Conservation (phyloP, 2,888 invertebrate genomes). For the Acleris sparsana region DNA sequence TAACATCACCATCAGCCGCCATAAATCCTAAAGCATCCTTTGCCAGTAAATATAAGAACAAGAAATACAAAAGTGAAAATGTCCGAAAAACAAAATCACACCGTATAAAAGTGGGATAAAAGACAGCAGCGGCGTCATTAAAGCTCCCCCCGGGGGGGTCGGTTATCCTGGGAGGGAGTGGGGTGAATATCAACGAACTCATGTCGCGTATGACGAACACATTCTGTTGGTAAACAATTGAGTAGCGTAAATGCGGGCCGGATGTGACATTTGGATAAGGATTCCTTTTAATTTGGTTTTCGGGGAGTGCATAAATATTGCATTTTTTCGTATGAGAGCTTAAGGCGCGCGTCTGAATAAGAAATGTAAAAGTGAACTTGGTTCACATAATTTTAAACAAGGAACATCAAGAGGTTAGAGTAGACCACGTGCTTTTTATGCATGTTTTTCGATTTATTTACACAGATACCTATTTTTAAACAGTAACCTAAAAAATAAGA, state of each 20-base stretch:
- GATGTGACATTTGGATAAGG: slow-evolving; percentile 29
- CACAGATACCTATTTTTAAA: background rate
- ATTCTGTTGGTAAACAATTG: slow-evolving; percentile 81
- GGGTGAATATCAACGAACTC: slow-evolving; percentile 80
- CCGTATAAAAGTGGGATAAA: slow-evolving; percentile 67
- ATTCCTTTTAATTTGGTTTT: slow-evolving; percentile 27
- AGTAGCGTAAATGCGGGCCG: slow-evolving; percentile 35
- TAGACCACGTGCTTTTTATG: background rate
- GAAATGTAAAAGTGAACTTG: too few species aligned
- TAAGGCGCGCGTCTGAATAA: too few species aligned
- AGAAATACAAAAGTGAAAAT: slow-evolving; percentile 31
- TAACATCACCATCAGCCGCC: too few species aligned
- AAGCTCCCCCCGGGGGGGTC: slow-evolving; percentile 33
- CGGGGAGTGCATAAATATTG: slow-evolving; percentile 30
- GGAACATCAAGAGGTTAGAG: too few species aligned
- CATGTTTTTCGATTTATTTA: background rate
- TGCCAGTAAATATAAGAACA: slow-evolving; percentile 13
- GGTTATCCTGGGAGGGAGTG: slow-evolving; percentile 44
- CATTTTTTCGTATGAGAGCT: slow-evolving; percentile 1
- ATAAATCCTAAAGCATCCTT: too few species aligned
- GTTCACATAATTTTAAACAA: too few species aligned
- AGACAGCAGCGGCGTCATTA: slow-evolving; percentile 77
- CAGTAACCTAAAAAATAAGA: too few species aligned
- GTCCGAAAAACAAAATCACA: slow-evolving; percentile 54
- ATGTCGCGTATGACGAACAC: slow-evolving; percentile 74